These are phyloP conservation scores for Leucophenga maculata DNA, from an alignment of 2,888 invertebrate species.

Conservation along the genomic window DNA sequence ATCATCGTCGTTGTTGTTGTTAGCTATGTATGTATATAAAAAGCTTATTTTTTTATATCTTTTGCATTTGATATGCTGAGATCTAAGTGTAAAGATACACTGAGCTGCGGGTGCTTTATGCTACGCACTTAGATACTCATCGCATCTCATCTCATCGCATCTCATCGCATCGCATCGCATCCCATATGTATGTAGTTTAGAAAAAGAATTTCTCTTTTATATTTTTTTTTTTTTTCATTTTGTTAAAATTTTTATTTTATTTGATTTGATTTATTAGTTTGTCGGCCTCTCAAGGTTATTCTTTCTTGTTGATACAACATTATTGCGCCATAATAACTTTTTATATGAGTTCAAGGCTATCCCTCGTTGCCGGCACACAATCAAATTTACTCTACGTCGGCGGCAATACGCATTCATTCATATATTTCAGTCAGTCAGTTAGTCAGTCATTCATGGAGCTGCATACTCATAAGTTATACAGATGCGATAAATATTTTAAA, in stretches of 20 bases:
- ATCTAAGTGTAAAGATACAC: too few species aligned
- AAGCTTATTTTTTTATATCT: too few species aligned
- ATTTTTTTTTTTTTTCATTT: constrained; percentile 26
- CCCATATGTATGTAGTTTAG: background rate
- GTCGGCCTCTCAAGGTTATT: constrained; percentile 51
- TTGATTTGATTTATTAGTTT: constrained; percentile 49
- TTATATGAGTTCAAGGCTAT: constrained; percentile 8
- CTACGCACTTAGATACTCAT: too few species aligned
- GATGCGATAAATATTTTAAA: too few species aligned
- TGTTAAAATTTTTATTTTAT: constrained; percentile 27
- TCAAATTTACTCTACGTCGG: background rate
- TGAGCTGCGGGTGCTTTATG: too few species aligned
- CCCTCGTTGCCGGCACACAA: background rate
- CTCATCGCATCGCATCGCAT: too few species aligned
- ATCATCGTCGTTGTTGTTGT: too few species aligned
- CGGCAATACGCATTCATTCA: constrained; percentile 2
- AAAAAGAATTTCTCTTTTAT: constrained; percentile 7
- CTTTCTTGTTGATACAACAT: constrained; percentile 5
- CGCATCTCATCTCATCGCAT: too few species aligned
- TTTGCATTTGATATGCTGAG: too few species aligned
- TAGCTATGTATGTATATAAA: too few species aligned
- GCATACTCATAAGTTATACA: too few species aligned
- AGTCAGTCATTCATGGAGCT: too few species aligned
- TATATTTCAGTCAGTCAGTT: background rate
- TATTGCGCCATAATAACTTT: constrained; percentile 3